Evolutionary conservation across 2,113 vertebrate species (phyloP), one percentile per base, ranked within the genome.

Genomic region (Regulus satrapa): DNA sequence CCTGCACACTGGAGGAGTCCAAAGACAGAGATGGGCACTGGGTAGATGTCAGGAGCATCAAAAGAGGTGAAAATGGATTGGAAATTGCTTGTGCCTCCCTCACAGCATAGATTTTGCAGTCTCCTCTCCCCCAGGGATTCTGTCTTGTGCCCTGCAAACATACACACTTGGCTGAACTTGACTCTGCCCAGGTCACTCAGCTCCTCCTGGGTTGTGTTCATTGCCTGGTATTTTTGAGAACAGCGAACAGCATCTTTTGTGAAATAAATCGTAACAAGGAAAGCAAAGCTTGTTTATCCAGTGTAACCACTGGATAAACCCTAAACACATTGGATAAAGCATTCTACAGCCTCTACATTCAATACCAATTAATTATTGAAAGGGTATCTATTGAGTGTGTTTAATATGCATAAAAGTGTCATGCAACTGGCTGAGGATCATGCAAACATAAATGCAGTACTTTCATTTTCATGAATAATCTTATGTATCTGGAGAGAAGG

Each of bases 311-410:
- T 28, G 45, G 52, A 58, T 66, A 85, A 93, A 94, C 24, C 85
- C 88, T 81, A 81, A 91, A 71, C 41, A 28, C 41, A 25, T 25
- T 2, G 0, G 36, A 48, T 68, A 63, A 84, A 91, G 38, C 41
- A 48, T 79, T 73, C 46, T 54, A 78, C 73, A 84, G 43, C 66
- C 45, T 68, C 69, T 82, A 85, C 43, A 25, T 81, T 82, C 62
- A 69, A 89, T 82, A 94, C 54, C 83, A 87, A 95, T 97, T 94
- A 96, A 96, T 96, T 96, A 97, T 87, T 96, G 89, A 96, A 95
- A 87, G 46, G 80, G 17, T 78, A 73, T 91, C 80, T 92, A 79
- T 85, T 41, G 69, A 69, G 34, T 63, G 48, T 8, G 94, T 76
- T 94, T 94, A 94, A 94, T 89, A 94, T 85, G 91, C 92, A 94